Evolutionary conservation across 2,113 vertebrate genomes (phyloP), one percentile per base, ranked within the genome.

Genomic region (Lampris megalopsis): DNA sequence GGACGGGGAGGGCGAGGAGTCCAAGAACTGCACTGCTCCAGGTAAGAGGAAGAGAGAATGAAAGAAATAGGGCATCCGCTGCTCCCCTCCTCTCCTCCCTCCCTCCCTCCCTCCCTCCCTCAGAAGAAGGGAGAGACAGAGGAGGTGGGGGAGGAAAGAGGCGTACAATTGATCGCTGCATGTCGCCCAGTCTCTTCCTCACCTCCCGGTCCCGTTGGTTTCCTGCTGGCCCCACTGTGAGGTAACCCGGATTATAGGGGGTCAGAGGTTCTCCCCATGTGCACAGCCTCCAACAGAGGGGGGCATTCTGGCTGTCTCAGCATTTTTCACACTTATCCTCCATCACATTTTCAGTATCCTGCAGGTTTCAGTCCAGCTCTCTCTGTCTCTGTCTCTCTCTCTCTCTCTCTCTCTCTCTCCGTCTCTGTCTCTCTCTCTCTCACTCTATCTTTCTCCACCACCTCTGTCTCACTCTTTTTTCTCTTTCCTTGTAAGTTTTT

Each of bases 11-110:
- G 90, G 81, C 41, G 88, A 84, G 5, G 90, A 71, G 63, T 56
- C 45, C 0, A 96, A 94, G 77, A 98, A 98, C 82, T 98, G 97
- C 92, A 98, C 96, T 0, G 86, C 94, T 47, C 97, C 97, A 94
- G 97, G 97, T 98, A 85, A 86, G 84, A 42, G 3, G 9, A 7
- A 13, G 36, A 57, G 60, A 0, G 40, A 50, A 61, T 60, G 76
- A 84, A 74, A 74, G 84, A 87, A 82, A 53, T 75, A 83, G 83
- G 78, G 81, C 81, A 95, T 13, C 8, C 38, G 5, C 38, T 73
- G 8, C 6, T 9, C 2, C 49, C 1, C 40, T 9, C 38, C 4
- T 62, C 40, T 3, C 37, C 11, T 1, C 64, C 3, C 6, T 41
- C 40, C 24, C 52, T 42, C 57, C 52, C 54, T 36, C 56, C 36